Base-by-base conservation (phyloP, 2,113 vertebrate genomes). In the Pygathrix nemaeus region DNA sequence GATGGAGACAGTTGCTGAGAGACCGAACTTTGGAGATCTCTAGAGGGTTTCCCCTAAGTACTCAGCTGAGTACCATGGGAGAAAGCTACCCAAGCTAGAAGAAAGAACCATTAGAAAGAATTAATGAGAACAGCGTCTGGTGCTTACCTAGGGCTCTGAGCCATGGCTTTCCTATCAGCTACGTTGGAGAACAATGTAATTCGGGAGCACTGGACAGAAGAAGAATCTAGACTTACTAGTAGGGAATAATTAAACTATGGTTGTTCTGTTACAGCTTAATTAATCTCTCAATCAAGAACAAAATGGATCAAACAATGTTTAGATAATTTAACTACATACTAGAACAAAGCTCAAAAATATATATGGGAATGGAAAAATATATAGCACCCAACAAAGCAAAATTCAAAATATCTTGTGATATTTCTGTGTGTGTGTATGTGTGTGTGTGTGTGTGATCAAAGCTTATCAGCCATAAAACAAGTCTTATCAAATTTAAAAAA, bases 311-410 rank as follows among this genome's bases (percentile, higher is more conserved):
- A 83, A 43, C 5, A 13, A 27, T 73, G 21, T 64, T 55, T 18
- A 93, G 55, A 30, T 64, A 32, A 55, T 76, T 75, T 25, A 83
- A 50, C 30, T 85, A 55, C 18, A 80, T 80, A 88, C 12, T 88
- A 57, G 2, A 94, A 70, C 9, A 89, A 92, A 84, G 12, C 6
- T 75, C n/a, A 95, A 43, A 61, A 88, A 38, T 84, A 93, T 75
- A 20, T 32, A 43, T 3, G n/a, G 1, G 23, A 27, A 70, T 73
- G 27, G 79, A 61, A 94, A 95, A 96, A 72, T 50, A 79, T 11
- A 3, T 43, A 55, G 3, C 9, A 43, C 21, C 35, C 73, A 88
- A 79, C 3, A 87, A 80, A 81, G 83, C 61, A 92, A 88, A 80
- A 72, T 86, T 64, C 27, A 78, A 23, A n/a, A 27, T 25, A 75